phyloP scores from a whole-genome alignment of 1,140 invertebrate species.

The Araneus ventricosus region DNA sequence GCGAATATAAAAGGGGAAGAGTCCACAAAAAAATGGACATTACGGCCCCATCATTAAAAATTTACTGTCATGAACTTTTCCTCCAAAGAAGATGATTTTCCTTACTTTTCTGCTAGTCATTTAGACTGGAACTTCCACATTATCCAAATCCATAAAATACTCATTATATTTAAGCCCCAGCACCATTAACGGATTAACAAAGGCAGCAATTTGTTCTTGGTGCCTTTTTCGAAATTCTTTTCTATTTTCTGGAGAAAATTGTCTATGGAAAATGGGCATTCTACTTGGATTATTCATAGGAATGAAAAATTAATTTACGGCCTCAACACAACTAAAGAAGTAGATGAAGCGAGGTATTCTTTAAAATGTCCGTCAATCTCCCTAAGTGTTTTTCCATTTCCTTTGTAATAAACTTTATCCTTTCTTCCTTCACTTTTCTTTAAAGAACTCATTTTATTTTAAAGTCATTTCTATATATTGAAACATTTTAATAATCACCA shows the following conservation, averaged over 20 bases:
- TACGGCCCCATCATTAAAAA: slow-evolving; percentile 40
- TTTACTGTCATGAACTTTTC: slow-evolving; percentile 41
- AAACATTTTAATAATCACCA: slow-evolving; percentile 1
- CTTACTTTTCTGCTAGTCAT: slow-evolving; percentile 33
- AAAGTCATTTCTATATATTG: background rate
- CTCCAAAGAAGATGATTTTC: slow-evolving; percentile 25
- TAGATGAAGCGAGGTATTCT: slow-evolving; percentile 19
- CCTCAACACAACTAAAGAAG: background rate
- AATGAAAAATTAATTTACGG: slow-evolving; percentile 45
- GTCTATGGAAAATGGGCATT: slow-evolving; percentile 39
- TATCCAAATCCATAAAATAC: slow-evolving; percentile 51
- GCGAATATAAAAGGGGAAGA: background rate
- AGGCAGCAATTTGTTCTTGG: slow-evolving; percentile 24
- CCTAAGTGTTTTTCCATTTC: slow-evolving; percentile 40
- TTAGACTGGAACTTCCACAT: slow-evolving; percentile 32
- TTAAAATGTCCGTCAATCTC: slow-evolving; percentile 37
- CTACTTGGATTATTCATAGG: slow-evolving; percentile 29
- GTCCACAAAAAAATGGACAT: slow-evolving; percentile 28
- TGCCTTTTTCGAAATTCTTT: slow-evolving; percentile 17
- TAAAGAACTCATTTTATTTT: background rate
- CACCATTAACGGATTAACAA: slow-evolving; percentile 53
- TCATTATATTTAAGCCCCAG: slow-evolving; percentile 47
- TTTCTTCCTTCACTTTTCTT: background rate
- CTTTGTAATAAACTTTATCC: slow-evolving; percentile 23
- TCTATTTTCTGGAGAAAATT: background rate